These are phyloP conservation scores for Oriolus oriolus DNA, from an alignment of 2,113 vertebrate genomes.

Conservation along the genomic window DNA sequence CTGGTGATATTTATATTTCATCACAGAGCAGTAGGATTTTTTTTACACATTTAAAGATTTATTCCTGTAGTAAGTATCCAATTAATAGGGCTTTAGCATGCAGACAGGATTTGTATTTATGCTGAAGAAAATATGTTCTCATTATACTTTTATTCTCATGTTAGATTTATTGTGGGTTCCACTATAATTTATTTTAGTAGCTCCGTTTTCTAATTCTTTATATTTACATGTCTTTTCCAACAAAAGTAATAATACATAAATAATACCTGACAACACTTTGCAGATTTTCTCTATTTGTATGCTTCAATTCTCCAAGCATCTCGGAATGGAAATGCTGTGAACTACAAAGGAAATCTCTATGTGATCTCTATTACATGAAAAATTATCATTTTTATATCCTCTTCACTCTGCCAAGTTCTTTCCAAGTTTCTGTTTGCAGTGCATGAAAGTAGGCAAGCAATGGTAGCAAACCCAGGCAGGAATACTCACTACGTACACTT, in stretches of 20 bases:
- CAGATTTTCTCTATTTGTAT: conserved; percentile 55
- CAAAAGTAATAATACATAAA: conserved; percentile 75
- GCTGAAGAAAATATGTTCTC: conserved; percentile 73
- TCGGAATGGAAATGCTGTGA: conserved; percentile 40
- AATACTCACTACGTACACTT: conserved; percentile 14
- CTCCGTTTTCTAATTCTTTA: conserved; percentile 70
- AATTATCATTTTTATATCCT: conserved; percentile 62
- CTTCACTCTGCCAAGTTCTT: conserved; percentile 31
- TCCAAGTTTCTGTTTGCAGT: conserved; percentile 48
- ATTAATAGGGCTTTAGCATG: conserved; percentile 71
- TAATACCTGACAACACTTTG: conserved; percentile 67
- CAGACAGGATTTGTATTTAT: conserved; percentile 72
- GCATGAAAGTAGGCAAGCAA: conserved; percentile 51
- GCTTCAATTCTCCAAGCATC: conserved; percentile 64
- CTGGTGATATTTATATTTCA: conserved; percentile 63
- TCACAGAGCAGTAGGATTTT: conserved; percentile 53
- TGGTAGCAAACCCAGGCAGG: conserved; percentile 26
- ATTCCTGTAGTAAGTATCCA: conserved; percentile 66
- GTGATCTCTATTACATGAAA: conserved; percentile 53
- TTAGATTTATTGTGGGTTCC: conserved; percentile 61
- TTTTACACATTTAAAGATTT: conserved; percentile 67
- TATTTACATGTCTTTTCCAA: conserved; percentile 71
- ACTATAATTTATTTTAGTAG: conserved; percentile 72
- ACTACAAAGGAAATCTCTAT: conserved; percentile 64
- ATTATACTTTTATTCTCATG: conserved; percentile 71